A percentile compares a stretch with the other conserved stretches of the same genome.
phyloP scores from a whole-genome alignment of 2,113 vertebrate genomes.

The Felis chaus region DNA sequence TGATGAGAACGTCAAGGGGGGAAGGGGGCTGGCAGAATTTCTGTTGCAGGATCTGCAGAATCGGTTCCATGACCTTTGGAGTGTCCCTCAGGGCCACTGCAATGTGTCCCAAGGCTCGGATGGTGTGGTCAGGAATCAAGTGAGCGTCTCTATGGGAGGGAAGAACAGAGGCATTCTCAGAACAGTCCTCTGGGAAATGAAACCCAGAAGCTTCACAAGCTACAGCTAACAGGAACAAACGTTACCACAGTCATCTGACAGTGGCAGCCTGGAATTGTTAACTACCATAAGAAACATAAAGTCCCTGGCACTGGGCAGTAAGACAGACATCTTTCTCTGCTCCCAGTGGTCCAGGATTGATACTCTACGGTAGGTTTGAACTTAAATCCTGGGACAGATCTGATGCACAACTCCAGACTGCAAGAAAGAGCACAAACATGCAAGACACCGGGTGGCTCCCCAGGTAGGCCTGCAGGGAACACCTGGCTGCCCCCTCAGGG shows the following conservation, averaged over 20 bases:
- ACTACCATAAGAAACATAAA: neutral
- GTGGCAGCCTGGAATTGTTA: neutral
- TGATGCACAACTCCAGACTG: neutral
- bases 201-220: neutral
- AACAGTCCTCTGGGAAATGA: neutral
- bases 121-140: slow-evolving; percentile 97
- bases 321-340: neutral
- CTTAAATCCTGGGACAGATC: neutral
- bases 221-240: too few relatives aligned
- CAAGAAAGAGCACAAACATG: neutral
- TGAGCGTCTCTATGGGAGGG: slow-evolving; percentile 90
- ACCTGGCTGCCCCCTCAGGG: neutral
- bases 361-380: neutral
- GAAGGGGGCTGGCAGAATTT: slow-evolving; percentile 98
- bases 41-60: slow-evolving; percentile 97
- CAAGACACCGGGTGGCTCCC: too few relatives aligned
- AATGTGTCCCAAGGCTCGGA: slow-evolving; percentile 95
- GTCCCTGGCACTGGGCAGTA: neutral
- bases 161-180: neutral
- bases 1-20: slow-evolving; percentile 94
- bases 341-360: neutral
- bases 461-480: neutral
- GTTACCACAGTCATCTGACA: neutral
- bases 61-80: slow-evolving; percentile 96
- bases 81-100: slow-evolving; percentile 96